These are phyloP conservation scores for Apistogramma diplotaenia DNA, from an alignment of 2,113 vertebrate genomes.

Conservation along the genomic window DNA sequence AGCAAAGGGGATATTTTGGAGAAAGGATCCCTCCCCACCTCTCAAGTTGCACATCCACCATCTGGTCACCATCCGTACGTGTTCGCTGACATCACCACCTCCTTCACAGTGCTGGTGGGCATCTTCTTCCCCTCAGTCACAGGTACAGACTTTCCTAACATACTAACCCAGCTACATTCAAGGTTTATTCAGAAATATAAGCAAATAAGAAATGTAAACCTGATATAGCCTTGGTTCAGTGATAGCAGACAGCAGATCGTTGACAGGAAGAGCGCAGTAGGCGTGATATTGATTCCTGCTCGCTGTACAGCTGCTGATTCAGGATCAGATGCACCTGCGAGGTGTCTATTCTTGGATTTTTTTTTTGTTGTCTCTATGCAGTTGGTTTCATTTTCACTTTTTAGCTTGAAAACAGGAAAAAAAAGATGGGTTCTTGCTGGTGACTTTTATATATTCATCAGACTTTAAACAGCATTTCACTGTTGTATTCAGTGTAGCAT, in stretches of 20 bases:
- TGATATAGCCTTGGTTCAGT: neutral
- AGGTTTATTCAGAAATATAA: neutral
- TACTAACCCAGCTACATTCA: neutral
- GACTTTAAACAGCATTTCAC: neutral
- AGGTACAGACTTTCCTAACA: conserved; percentile 65
- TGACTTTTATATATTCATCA: neutral
- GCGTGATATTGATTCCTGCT: neutral
- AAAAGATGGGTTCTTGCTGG: neutral
- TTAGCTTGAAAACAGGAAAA: neutral
- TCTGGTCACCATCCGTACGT: conserved; percentile 79
- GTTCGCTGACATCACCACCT: conserved; percentile 89
- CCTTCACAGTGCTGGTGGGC: conserved; percentile 90
- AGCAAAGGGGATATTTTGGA: conserved; percentile 85
- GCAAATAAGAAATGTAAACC: neutral
- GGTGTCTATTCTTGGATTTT: neutral
- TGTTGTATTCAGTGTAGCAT: neutral
- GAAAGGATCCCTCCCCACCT: conserved; percentile 74
- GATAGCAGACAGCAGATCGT: neutral
- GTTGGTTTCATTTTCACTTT: neutral
- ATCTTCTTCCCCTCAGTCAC: conserved; percentile 95
- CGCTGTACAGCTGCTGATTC: neutral
- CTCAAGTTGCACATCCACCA: conserved; percentile 56
- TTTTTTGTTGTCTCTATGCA: neutral
- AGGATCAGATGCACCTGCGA: neutral
- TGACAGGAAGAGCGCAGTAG: neutral